A percentile compares a stretch with the other conserved stretches of the same genome.
Evolutionary conservation across 2,113 vertebrate species (phyloP).

Genomic region (Camelus dromedarius): DNA sequence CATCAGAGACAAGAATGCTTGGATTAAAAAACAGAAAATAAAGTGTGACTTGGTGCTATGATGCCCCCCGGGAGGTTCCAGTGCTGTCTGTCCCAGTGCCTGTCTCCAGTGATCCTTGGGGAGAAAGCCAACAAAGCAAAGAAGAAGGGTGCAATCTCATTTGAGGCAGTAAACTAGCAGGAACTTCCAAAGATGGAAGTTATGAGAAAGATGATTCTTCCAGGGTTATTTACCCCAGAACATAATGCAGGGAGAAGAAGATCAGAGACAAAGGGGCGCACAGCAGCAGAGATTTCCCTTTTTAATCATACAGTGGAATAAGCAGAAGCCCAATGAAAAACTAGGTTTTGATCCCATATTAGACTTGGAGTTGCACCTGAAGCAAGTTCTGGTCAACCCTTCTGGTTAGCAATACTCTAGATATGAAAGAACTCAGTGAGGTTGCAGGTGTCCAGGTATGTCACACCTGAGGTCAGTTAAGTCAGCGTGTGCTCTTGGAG

Average conservation of each 20-base stretch:
- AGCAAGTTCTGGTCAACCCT: neutral
- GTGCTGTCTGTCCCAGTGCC: neutral
- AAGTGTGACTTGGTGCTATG: neutral
- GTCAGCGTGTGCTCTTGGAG: too few relatives aligned
- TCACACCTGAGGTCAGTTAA: neutral
- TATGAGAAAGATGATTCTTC: neutral
- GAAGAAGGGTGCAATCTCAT: fast-evolving
- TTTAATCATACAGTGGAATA: neutral
- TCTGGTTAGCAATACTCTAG: neutral
- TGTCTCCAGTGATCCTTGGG: neutral
- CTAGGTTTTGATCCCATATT: neutral
- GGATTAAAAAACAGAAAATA: neutral
- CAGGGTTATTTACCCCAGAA: neutral
- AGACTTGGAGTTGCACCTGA: neutral
- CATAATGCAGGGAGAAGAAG: neutral
- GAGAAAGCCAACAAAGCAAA: neutral
- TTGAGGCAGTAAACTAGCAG: neutral
- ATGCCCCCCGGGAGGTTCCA: neutral
- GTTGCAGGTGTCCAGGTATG: neutral
- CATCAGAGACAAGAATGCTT: neutral
- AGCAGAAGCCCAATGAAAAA: neutral
- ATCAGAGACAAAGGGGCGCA: neutral
- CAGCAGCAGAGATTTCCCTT: neutral
- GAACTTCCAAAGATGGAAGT: neutral
- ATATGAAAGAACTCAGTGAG: neutral